Evolutionary conservation across 2,113 vertebrate genomes (phyloP).

Genomic region (Oncorhynchus clarkii): DNA sequence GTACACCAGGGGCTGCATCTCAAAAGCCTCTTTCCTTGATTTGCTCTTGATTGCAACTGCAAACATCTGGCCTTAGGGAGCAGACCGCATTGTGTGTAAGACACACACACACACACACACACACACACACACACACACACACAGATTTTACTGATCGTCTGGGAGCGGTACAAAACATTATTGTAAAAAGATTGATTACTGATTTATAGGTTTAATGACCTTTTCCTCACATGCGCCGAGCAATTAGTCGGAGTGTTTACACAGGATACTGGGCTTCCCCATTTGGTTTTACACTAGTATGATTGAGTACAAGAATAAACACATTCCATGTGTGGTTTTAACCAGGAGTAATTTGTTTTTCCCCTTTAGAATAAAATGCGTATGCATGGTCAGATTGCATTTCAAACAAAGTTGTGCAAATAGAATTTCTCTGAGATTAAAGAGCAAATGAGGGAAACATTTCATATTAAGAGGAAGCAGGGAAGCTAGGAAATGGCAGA

Average conservation of each 20-base stretch:
- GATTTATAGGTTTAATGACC: not conserved
- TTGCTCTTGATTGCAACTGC: slow-evolving; percentile 7
- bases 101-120: not conserved
- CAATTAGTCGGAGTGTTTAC: not conserved
- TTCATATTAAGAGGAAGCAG: not conserved
- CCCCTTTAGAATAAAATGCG: not conserved
- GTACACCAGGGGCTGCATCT: too few species aligned
- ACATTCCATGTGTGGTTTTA: not conserved
- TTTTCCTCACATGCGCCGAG: not conserved
- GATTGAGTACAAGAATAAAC: not conserved
- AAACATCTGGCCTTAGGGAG: not conserved
- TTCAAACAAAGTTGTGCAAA: not conserved
- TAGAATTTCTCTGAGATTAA: not conserved
- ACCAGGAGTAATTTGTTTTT: not conserved
- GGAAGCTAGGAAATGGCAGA: slow-evolving; percentile 3
- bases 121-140: not conserved
- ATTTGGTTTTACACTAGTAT: not conserved
- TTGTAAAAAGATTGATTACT: not conserved
- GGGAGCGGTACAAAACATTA: not conserved
- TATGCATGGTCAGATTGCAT: slow-evolving; percentile 1
- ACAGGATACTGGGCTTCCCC: not conserved
- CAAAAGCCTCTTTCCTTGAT: not conserved
- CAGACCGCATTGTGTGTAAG: not conserved
- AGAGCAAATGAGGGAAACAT: not conserved
- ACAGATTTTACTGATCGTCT: too few species aligned